phyloP scores from a whole-genome alignment of 1,140 invertebrate species.

The Apis florea region DNA sequence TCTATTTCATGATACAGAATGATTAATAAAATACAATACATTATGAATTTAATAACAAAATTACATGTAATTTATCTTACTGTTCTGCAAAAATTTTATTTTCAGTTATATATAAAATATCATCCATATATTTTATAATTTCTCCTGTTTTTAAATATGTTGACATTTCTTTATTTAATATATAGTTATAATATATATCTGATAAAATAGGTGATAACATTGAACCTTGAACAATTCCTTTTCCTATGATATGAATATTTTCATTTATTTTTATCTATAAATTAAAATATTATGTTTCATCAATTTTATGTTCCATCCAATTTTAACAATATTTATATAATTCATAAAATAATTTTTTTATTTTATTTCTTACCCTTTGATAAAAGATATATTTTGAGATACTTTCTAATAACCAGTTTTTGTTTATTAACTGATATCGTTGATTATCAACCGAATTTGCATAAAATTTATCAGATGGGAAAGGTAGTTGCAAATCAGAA shows the following conservation, averaged over 20 bases:
- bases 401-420: constrained; percentile 2
- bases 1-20: constrained; percentile 3
- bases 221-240: constrained; percentile 30
- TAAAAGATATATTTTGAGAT: constrained; percentile 19
- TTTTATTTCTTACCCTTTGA: constrained; percentile 20
- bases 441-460: not conserved
- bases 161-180: constrained; percentile 13
- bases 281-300: not conserved
- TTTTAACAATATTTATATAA: not conserved
- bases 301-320: not conserved
- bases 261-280: constrained; percentile 13
- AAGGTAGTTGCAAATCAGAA: constrained; percentile 23
- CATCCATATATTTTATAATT: constrained; percentile 35
- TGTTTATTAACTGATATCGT: not conserved
- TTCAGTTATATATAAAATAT: constrained; percentile 34
- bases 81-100: constrained; percentile 14
- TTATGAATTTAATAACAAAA: not conserved
- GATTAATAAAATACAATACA: not conserved
- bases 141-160: not conserved
- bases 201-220: constrained; percentile 31
- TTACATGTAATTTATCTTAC: constrained; percentile 6
- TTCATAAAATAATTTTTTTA: not conserved
- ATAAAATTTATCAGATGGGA: not conserved
- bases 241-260: constrained; percentile 1
- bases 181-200: constrained; percentile 35